Evolutionary conservation across 1,140 invertebrate genomes (phyloP), one percentile per base, ranked within the genome.

Genomic region (Bicyclus anynana): DNA sequence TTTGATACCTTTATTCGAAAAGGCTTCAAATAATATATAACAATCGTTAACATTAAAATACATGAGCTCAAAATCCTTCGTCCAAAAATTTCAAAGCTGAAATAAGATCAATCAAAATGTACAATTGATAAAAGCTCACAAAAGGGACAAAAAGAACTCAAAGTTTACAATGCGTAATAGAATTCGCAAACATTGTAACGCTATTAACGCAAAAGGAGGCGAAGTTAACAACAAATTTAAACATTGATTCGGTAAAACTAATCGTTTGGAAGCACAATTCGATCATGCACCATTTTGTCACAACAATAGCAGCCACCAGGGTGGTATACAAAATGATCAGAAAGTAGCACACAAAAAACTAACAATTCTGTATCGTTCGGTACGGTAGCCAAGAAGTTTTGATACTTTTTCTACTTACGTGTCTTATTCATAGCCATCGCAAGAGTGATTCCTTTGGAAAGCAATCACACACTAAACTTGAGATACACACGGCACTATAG

Each of bases 141-240:
- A 80, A 69, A 67, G 57, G 59, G 50, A 72, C 71, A 77, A 80
- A 72, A 72, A 61, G 58, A 52, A 68, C 51, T 62, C 74, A 64
- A 74, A 75, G 57, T 67, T 59, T 53, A 85, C 81, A 85, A 87
- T 76, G 77, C 74, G 84, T 86, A 84, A 86, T 86, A 86, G 74
- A 84, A 85, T 82, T 84, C 78, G 66, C 81, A 82, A 86, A 87
- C 74, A 86, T 86, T 83, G 75, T 84, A 84, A 81, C 78, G 62
- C 70, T 82, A 84, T 87, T 87, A 84, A 80, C 81, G 80, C 81
- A 80, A 84, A 84, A 82, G 80, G 80, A 87, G 84, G 73, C 66
- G 67, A 84, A 84, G 72, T 88, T 82, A 85, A 88, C 83, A 84
- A 87, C 83, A 88, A 84, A 84, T 78, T 82, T 72, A 82, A 85